Conservation (phyloP, 1,140 invertebrate genomes). For the Arion vulgaris region DNA sequence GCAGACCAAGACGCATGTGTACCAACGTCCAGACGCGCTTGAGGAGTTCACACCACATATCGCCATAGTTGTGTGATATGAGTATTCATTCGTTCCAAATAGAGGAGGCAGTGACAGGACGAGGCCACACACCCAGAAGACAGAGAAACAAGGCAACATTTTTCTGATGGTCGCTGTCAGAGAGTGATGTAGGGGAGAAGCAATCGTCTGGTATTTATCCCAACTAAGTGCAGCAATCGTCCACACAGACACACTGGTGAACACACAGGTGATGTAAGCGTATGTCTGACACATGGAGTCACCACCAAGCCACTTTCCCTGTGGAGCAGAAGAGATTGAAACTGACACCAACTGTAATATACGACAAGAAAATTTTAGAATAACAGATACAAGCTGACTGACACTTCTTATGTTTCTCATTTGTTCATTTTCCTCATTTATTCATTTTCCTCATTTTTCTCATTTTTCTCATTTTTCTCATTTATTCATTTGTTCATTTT, state of each 20-base stretch:
- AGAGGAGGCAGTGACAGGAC: conserved; percentile 53
- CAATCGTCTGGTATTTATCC: conserved; percentile 69
- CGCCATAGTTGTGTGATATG: conserved; percentile 49
- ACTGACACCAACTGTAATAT: no score
- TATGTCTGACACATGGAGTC: conserved; percentile 34
- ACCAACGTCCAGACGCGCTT: conserved; percentile 49
- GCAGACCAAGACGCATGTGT: conserved; percentile 49
- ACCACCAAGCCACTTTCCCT: conserved; percentile 33
- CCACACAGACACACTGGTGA: conserved; percentile 52
- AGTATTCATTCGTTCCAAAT: conserved; percentile 49
- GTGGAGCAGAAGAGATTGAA: background rate
- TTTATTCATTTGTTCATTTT: no score
- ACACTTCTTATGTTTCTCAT: no score
- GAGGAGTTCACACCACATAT: conserved; percentile 53
- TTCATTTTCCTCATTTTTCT: no score
- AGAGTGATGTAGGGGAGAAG: conserved; percentile 64
- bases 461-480: no score
- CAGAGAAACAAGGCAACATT: conserved; percentile 58
- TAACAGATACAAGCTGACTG: no score
- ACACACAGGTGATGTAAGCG: conserved; percentile 38
- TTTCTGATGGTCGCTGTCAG: conserved; percentile 57
- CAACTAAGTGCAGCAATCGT: conserved; percentile 66
- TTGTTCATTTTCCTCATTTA: no score
- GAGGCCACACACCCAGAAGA: conserved; percentile 54
- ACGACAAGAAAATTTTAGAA: no score